Base-by-base conservation (phyloP, 2,888 invertebrate species). In the Nineta flava region DNA sequence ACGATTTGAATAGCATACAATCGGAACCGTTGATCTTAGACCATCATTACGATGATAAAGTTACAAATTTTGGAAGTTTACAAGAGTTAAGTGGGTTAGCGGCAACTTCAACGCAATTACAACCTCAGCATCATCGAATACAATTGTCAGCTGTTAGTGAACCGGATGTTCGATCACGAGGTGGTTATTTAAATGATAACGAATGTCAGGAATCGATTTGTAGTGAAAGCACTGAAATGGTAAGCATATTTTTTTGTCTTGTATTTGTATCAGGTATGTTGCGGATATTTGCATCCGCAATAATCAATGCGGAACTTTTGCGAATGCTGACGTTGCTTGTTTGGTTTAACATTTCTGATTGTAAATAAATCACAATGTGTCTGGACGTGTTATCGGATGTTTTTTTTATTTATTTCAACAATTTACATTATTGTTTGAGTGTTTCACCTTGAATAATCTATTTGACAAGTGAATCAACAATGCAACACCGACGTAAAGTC, bases 11-110 rank as follows among this genome's bases (percentile, higher is more conserved):
- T 55, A 65, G 59, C 50, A 57, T 60, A 44, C 55, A 55, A 19
- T 56, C 57, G 9, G 64, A 64, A 47, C 63, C 62, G 46, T 46
- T 41, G 13, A 43, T 50, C n/a, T 15, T 16, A 13, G 49, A 53
- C 46, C 59, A 58, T 50, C 46, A 32, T 41, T 50, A 16, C 21
- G 52, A 43, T n/a, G 50, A 42, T 46, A 35, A 48, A 41, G 54
- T 51, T 51, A 64, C 62, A 38, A 66, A 68, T 13, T 80, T 77
- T 72, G 78, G 80, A 19, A 82, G 81, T 60, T 65, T 83, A 45
- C 81, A 81, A 57, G 79, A 82, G 56, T 73, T 76, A 60, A 69
- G 75, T 54, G 66, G 67, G 54, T 56, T 55, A 57, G 60, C 55
- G 48, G 51, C 45, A 49, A 45, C 32, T 15, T 26, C 26, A 26